Percentiles rank a stretch among this genome's conserved stretches.
Conservation (phyloP, 2,113 vertebrate genomes). For the Regulus satrapa region DNA sequence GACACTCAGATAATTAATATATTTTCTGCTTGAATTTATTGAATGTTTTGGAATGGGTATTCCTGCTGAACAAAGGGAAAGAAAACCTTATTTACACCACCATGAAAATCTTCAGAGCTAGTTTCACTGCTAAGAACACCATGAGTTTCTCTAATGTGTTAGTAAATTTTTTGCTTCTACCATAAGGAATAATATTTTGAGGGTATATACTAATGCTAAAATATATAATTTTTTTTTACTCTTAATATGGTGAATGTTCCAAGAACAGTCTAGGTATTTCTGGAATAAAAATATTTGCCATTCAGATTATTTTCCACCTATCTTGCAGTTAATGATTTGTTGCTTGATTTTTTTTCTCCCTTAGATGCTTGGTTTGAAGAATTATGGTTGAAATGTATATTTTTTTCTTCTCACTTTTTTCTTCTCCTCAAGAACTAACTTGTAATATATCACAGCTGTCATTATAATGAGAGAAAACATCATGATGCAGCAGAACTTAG, state of each 20-base stretch:
- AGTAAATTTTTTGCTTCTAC: neutral
- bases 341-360: neutral
- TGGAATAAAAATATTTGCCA: neutral
- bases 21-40: neutral
- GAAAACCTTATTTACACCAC: neutral
- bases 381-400: neutral
- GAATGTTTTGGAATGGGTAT: neutral
- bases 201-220: neutral
- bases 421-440: neutral
- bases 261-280: neutral
- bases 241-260: neutral
- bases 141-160: neutral
- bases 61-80: neutral
- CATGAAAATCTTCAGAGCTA: neutral
- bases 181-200: neutral
- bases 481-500: conserved; percentile 54
- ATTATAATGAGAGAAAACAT: conserved; percentile 45
- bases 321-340: neutral
- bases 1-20: neutral
- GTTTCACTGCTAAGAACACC: neutral
- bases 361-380: neutral
- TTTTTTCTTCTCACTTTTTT: neutral
- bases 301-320: neutral
- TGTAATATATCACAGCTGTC: conserved; percentile 57
- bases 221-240: neutral